phyloP scores from a whole-genome alignment of 2,113 vertebrate species.

The Cryptoleucopteryx plumbea region DNA sequence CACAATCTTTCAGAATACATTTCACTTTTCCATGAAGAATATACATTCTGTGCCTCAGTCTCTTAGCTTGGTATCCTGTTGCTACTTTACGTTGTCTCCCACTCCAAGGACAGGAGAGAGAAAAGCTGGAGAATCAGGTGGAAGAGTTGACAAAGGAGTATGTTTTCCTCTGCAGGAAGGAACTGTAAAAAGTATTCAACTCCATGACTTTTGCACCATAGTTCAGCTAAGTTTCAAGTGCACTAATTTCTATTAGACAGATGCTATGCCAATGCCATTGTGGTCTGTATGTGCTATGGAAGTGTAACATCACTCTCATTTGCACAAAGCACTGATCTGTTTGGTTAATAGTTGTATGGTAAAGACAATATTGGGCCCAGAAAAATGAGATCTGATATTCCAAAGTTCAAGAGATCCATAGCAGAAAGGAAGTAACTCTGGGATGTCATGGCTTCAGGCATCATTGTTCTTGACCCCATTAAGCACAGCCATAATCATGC shows the following conservation, averaged over 20 bases:
- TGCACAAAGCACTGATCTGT: not conserved
- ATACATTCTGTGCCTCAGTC: not conserved
- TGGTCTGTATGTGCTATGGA: not conserved
- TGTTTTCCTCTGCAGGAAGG: not conserved
- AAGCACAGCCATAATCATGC: not conserved
- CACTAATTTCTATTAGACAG: not conserved
- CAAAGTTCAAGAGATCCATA: not conserved
- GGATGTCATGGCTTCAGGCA: not conserved
- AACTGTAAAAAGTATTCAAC: not conserved
- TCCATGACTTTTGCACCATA: not conserved
- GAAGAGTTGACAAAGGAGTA: not conserved
- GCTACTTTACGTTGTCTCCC: not conserved
- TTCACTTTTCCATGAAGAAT: not conserved
- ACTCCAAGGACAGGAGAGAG: rapidly evolving
- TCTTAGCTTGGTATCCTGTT: not conserved
- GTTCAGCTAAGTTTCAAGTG: not conserved
- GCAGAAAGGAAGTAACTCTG: not conserved
- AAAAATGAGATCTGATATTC: not conserved
- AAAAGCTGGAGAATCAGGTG: not conserved
- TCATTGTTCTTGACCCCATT: not conserved
- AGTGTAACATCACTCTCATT: rapidly evolving
- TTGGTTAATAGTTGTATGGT: not conserved
- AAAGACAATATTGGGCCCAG: not conserved
- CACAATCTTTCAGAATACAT: not conserved
- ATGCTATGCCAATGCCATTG: not conserved